Evolutionary conservation across 2,888 invertebrate species (phyloP), one percentile per base, ranked within the genome.

Genomic region (Galerucella pusilla): DNA sequence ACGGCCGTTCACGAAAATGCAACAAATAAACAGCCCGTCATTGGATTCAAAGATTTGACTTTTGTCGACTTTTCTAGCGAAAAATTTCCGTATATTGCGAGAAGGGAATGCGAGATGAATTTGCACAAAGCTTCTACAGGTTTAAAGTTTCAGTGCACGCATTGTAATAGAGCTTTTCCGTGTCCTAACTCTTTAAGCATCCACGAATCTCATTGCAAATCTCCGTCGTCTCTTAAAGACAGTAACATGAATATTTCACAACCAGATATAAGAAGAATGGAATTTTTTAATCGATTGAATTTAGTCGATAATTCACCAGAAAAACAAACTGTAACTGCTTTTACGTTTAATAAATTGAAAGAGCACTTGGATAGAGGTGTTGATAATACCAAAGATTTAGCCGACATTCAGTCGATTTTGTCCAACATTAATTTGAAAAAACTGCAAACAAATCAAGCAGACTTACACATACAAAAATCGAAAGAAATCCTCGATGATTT

Each of bases 341-440:
- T 66, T 10, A 75, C 80, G 7, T 68, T 81, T 7, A 83, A 78
- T 45, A 86, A 85, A 77, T 75, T 85, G 5, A 78, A 82, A 45
- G 84, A 85, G 54, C 84, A 85, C 54, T 73, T 86, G 42, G 82
- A 80, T 12, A 84, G 82, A 76, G 83, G 81, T 6, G 81, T 85
- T 67, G 92, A 92, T 81, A 89, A 90, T 78, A 91, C 91, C 45
- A 93, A 93, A 85, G 96, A 96, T 83, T 89, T 96, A 77, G 96
- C 96, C 63, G 96, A 96, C 83, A 96, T 96, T 78, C 94, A 94
- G 85, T 94, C 95, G 45, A 96, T 96, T 78, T 89, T 96, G 71
- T 93, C 93, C 28, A 93, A 95, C 80, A 94, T 95, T 46, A 93
- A 94, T 14, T 86, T 93, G 79, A 92, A 92, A 84, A 91, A 93